Base-by-base conservation (phyloP, 2,113 vertebrate species). In the Myiopsitta monachus region DNA sequence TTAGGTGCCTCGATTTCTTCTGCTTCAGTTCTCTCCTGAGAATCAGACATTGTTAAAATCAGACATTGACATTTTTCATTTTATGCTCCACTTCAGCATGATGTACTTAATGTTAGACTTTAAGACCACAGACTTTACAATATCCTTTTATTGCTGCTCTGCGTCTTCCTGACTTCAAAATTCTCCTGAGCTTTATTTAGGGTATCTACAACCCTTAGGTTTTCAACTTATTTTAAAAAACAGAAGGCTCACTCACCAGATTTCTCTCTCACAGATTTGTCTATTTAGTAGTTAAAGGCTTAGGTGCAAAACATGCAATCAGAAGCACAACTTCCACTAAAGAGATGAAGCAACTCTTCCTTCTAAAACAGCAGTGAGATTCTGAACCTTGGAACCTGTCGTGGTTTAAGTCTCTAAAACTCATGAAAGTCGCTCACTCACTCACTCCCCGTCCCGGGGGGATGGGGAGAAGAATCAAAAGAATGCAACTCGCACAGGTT, bases 111-210 rank as follows among this genome's bases (percentile, higher is more conserved):
- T 73, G 46, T 44, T 84, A 88, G 52, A 88, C 63, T 94, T 89
- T 85, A 92, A 87, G 94, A 72, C 83, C 55, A 55, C 69, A 82
- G 87, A 95, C 39, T 91, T 95, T 54, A 75, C 57, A 64, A 69
- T 44, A 91, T 39, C 26, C 72, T 92, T 84, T 94, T 70, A 91
- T 47, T 61, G 74, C 66, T 80, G 51, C 30, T 92, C 62, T 73
- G 61, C 46, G 47, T 82, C 73, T 92, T 94, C 75, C 43, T 68
- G 59, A 83, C 74, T 91, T 87, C 47, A 91, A 74, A 92, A 95
- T 94, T 88, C 91, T 97, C 89, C 47, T 49, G 76, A 95, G 95
- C 23, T 96, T 97, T 96, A 95, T 94, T 96, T 95, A 96, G 69
- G 46, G 57, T 85, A n/a, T 66, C 30, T 83, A 87, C n/a, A 82